These are phyloP conservation scores for Papilio helenus DNA, from an alignment of 1,140 invertebrate species.

Conservation along the genomic window DNA sequence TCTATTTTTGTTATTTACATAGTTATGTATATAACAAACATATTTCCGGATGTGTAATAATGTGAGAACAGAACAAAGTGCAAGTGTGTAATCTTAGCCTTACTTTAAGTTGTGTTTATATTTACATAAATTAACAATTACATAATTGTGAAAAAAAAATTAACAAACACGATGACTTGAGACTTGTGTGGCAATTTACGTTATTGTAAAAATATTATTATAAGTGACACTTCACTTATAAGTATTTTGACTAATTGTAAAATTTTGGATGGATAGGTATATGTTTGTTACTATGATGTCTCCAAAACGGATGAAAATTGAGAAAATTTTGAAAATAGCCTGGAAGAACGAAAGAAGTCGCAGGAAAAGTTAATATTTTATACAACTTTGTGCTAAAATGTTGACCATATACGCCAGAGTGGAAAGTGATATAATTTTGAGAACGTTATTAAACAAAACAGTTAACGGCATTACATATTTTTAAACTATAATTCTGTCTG, in stretches of 20 bases:
- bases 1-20: too few species aligned
- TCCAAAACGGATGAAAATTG: too few species aligned
- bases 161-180: too few species aligned
- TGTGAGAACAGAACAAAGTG: background rate
- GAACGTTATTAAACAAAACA: background rate
- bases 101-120: background rate
- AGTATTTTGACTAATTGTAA: too few species aligned
- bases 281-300: too few species aligned
- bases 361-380: background rate
- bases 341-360: too few species aligned
- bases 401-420: background rate
- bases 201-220: too few species aligned
- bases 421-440: slow-evolving; percentile 1
- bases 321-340: too few species aligned
- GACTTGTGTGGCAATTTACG: too few species aligned
- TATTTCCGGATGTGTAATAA: background rate
- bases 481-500: background rate
- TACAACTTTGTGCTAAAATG: background rate
- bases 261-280: too few species aligned
- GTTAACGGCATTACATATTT: background rate
- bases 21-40: background rate
- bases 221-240: too few species aligned
- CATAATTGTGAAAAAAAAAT: too few species aligned
- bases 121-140: background rate
- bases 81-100: background rate